Evolutionary conservation across 2,888 invertebrate species (phyloP).

Genomic region (Prostheceraeus crozeri): DNA sequence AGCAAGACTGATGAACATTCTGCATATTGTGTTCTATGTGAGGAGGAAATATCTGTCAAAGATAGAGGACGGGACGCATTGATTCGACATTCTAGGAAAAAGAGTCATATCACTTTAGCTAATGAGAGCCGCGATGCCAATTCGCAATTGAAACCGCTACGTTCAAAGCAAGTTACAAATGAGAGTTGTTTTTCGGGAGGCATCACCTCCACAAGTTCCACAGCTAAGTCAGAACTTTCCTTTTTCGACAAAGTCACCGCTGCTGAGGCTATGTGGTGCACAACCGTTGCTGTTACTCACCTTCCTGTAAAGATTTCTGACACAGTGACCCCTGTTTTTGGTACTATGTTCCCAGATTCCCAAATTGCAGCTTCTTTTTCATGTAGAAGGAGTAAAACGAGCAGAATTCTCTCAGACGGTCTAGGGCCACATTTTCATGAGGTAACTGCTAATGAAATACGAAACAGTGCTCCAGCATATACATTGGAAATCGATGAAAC

Average conservation of each 20-base stretch:
- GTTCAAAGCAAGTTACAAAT: too few species aligned
- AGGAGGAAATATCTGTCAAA: background rate
- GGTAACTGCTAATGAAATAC: conserved; percentile 1
- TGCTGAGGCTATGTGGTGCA: conserved; percentile 17
- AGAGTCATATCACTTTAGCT: background rate
- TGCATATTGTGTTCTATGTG: conserved; percentile 13
- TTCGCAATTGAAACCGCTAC: too few species aligned
- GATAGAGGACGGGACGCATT: background rate
- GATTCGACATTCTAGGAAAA: conserved; percentile 14
- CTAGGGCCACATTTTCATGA: conserved; percentile 9
- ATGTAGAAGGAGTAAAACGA: conserved; percentile 9
- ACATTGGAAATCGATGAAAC: conserved; percentile 20
- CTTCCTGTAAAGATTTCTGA: conserved; percentile 19
- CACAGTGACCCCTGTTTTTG: background rate
- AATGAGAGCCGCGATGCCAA: conserved; percentile 2
- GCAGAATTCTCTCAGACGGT: conserved; percentile 17
- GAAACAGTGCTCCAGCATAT: background rate
- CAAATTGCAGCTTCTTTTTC: background rate
- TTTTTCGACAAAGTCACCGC: background rate
- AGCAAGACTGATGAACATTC: too few species aligned
- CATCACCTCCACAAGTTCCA: too few species aligned
- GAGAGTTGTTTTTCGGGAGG: too few species aligned
- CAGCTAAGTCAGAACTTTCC: too few species aligned
- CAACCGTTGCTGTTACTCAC: background rate
- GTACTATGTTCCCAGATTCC: conserved; percentile 15